A percentile compares a stretch with the other conserved stretches of the same genome.
Evolutionary conservation across 2,888 invertebrate species (phyloP).

Genomic region (Scaptomyza flava): DNA sequence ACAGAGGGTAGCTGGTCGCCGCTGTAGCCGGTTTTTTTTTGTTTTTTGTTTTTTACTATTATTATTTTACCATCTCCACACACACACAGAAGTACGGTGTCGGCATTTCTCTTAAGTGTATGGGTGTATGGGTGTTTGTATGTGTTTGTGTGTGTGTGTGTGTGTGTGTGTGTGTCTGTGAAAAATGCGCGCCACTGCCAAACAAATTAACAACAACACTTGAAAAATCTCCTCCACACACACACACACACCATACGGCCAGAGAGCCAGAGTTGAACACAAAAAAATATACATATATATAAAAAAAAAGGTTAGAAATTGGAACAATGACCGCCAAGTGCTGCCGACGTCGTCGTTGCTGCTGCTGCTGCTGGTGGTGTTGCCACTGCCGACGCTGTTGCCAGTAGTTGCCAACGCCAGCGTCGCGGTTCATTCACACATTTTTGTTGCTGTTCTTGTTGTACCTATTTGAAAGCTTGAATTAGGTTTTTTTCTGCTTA

Average conservation of each 20-base stretch:
- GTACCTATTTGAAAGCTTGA: constrained; percentile 46
- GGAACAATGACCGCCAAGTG: constrained; percentile 76
- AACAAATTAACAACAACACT: constrained; percentile 75
- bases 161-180: constrained; percentile 55
- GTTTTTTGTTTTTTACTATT: constrained; percentile 4
- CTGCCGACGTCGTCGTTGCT: constrained; percentile 40
- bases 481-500: constrained; percentile 39
- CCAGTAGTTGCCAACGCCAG: constrained; percentile 41
- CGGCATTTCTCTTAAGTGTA: constrained; percentile 43
- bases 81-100: constrained; percentile 16
- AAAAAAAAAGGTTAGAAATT: constrained; percentile 71
- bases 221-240: constrained; percentile 54
- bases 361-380: background rate
- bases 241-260: constrained; percentile 28
- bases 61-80: constrained; percentile 38
- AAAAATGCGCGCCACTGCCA: constrained; percentile 66
- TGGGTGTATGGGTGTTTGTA: constrained; percentile 31
- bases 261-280: constrained; percentile 39
- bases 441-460: constrained; percentile 43
- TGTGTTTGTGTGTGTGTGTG: constrained; percentile 48
- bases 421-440: constrained; percentile 68
- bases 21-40: constrained; percentile 36
- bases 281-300: constrained; percentile 38
- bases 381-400: constrained; percentile 15
- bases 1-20: constrained; percentile 34